These are phyloP conservation scores for Rotaria sp. DNA, from an alignment of 2,888 invertebrate species.

Conservation along the genomic window DNA sequence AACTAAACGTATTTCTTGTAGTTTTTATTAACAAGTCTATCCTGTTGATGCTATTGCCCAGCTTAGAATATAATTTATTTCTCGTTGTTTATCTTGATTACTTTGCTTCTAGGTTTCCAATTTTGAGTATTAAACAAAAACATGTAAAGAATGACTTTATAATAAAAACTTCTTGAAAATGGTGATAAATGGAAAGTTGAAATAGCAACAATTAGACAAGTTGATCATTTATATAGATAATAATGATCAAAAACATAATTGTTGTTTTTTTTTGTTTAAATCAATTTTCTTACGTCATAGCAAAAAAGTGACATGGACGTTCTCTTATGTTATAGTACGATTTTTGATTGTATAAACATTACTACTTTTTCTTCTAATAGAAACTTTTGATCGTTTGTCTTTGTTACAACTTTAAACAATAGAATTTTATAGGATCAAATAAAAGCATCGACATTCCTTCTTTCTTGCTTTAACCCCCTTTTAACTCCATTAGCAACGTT, in stretches of 20 bases:
- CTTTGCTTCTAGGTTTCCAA: conserved; percentile 71
- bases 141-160: conserved; percentile 93
- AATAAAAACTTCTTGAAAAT: conserved; percentile 93
- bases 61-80: conserved; percentile 51
- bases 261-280: not conserved
- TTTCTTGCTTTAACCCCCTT: not conserved
- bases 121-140: conserved; percentile 98
- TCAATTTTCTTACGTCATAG: not conserved
- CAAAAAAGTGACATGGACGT: not conserved
- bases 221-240: conserved; percentile 94
- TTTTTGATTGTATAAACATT: not conserved
- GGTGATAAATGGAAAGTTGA: conserved; percentile 99
- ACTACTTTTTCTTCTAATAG: no score
- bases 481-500: conserved; percentile 2
- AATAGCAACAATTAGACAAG: conserved; percentile 91
- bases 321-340: not conserved
- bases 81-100: not conserved
- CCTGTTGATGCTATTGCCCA: conserved; percentile 97
- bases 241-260: not conserved
- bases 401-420: not conserved
- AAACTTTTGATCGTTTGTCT: not conserved
- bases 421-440: not conserved
- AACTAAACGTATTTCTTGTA: conserved; percentile 99
- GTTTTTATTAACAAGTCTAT: conserved; percentile 97
- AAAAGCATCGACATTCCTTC: not conserved